Evolutionary conservation across 2,888 invertebrate genomes (phyloP).

Genomic region (Linyphia triangularis): DNA sequence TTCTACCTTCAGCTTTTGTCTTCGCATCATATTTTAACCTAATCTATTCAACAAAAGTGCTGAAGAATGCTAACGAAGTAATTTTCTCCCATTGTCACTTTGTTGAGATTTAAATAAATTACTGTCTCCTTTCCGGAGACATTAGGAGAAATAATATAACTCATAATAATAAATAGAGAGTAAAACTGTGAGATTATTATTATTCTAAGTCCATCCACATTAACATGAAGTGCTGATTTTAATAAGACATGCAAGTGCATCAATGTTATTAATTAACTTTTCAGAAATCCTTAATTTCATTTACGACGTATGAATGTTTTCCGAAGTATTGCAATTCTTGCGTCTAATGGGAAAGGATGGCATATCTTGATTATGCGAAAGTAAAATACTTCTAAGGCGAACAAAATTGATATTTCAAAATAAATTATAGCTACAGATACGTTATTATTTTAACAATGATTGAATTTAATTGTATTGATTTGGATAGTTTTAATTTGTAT

Average conservation of each 20-base stretch:
- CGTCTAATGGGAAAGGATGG: background rate
- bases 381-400: background rate
- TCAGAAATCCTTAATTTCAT: background rate
- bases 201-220: background rate
- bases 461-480: background rate
- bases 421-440: background rate
- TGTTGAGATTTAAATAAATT: conserved; percentile 1
- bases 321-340: background rate
- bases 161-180: background rate
- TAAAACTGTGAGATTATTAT: background rate
- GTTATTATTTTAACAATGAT: conserved; percentile 3
- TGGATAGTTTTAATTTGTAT: background rate
- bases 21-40: background rate
- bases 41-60: background rate
- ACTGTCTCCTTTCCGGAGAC: background rate
- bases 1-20: background rate
- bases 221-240: background rate
- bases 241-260: background rate
- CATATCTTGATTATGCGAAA: background rate
- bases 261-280: background rate
- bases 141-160: background rate
- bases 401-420: background rate
- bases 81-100: conserved; percentile 14
- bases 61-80: background rate
- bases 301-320: background rate